phyloP scores from a whole-genome alignment of 1,140 invertebrate genomes.

The Orchesella cincta region DNA sequence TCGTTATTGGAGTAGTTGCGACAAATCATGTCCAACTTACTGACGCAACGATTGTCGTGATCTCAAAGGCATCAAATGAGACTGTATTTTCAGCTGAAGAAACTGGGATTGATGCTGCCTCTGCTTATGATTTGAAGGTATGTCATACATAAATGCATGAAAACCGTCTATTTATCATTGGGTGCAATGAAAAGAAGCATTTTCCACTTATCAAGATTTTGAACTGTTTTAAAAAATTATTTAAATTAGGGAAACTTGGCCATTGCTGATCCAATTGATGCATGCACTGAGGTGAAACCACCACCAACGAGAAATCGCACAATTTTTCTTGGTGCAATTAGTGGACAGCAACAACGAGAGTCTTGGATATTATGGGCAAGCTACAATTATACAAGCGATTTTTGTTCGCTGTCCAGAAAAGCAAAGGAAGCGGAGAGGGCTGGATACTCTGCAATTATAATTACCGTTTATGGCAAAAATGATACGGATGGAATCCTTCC shows the following conservation, averaged over 20 bases:
- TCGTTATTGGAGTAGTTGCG: not conserved
- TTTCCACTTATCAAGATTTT: not conserved
- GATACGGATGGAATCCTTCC: conserved; percentile 21
- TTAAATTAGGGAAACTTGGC: conserved; percentile 20
- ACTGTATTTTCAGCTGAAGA: conserved; percentile 37
- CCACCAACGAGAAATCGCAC: conserved; percentile 21
- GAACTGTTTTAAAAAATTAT: too few species aligned
- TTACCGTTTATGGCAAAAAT: conserved; percentile 28
- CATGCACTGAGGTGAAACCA: conserved; percentile 16
- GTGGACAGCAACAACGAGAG: not conserved
- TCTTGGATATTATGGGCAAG: conserved; percentile 34
- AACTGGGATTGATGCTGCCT: conserved; percentile 25
- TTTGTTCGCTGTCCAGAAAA: conserved; percentile 31
- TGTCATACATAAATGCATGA: not conserved
- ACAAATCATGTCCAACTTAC: not conserved
- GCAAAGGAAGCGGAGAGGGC: conserved; percentile 34
- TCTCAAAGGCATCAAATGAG: conserved; percentile 31
- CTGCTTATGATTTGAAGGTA: conserved; percentile 34
- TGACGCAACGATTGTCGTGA: conserved; percentile 15
- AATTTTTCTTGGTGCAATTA: not conserved
- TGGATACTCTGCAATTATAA: conserved; percentile 38
- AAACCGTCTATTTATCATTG: not conserved
- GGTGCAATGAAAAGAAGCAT: too few species aligned
- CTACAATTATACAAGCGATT: not conserved
- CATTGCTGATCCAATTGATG: conserved; percentile 29